These are phyloP conservation scores for Avahi laniger DNA, from an alignment of 2,797 vertebrate species.

Conservation along the genomic window DNA sequence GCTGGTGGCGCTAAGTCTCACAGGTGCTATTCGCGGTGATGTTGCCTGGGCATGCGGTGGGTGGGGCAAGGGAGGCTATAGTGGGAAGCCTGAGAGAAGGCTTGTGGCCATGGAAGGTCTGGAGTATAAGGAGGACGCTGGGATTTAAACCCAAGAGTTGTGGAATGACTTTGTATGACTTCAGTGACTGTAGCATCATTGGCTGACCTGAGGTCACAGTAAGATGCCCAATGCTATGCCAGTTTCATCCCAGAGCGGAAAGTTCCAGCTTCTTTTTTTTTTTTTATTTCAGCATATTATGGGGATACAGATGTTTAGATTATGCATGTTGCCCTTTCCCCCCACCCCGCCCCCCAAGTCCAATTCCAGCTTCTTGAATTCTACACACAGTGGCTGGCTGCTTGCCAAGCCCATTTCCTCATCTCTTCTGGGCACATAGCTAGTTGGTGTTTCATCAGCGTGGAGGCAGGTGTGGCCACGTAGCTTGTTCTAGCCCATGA, in stretches of 20 bases:
- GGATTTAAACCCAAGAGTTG: not conserved
- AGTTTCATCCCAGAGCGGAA: not conserved
- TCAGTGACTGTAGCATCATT: not conserved
- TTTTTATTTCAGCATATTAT: no score
- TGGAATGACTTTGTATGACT: not conserved
- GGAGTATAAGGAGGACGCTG: not conserved
- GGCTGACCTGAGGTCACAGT: not conserved
- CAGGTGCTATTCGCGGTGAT: not conserved
- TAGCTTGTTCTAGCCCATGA: not conserved
- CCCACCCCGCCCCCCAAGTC: no score
- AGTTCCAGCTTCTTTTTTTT: not conserved
- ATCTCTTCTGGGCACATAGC: not conserved
- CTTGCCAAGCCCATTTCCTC: not conserved
- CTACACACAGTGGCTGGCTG: not conserved
- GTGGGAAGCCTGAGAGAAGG: not conserved
- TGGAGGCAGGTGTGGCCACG: not conserved
- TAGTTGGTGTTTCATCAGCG: not conserved
- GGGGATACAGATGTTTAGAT: no score
- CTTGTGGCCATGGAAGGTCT: not conserved
- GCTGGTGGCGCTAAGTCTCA: not conserved
- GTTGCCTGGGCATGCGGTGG: not conserved
- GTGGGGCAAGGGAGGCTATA: not conserved
- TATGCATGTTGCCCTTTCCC: no score
- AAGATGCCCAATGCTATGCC: not conserved
- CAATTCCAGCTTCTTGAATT: not conserved